These are phyloP conservation scores for Actenoides lindsayi DNA, from an alignment of 2,113 vertebrate genomes.

Conservation along the genomic window DNA sequence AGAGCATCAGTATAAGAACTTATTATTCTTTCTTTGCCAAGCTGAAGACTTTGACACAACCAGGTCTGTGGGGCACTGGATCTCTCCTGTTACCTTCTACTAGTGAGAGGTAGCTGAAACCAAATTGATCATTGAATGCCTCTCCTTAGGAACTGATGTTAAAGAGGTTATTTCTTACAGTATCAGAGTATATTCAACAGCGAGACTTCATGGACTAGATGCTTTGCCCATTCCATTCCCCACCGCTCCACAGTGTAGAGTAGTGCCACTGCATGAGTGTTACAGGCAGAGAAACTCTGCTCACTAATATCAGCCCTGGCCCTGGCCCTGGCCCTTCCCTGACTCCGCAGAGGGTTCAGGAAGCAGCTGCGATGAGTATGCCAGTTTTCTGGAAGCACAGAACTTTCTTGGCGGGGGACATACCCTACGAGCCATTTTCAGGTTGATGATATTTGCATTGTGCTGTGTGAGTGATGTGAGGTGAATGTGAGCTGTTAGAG, in stretches of 20 bases:
- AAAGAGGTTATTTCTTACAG: background rate
- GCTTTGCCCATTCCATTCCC: background rate
- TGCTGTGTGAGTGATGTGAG: background rate
- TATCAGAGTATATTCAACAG: background rate
- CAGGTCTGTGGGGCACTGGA: too few relatives aligned
- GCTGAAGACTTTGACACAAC: background rate
- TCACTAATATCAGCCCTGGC: background rate
- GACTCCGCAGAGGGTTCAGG: background rate
- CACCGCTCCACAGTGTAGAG: background rate
- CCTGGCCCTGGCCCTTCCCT: background rate
- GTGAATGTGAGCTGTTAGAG: background rate
- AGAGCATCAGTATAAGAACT: background rate
- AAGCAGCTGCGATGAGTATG: background rate
- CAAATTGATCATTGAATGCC: background rate
- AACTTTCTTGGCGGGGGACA: background rate
- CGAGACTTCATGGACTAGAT: background rate
- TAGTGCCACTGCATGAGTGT: accelerated
- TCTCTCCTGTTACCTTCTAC: background rate
- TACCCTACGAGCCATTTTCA: accelerated
- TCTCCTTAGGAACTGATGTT: background rate
- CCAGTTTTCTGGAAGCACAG: background rate
- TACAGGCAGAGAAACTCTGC: background rate
- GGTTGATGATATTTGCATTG: background rate
- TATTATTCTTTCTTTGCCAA: background rate
- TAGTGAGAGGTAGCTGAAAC: background rate